Evolutionary conservation across 2,113 vertebrate genomes (phyloP).

Genomic region (Oryzias woworae): DNA sequence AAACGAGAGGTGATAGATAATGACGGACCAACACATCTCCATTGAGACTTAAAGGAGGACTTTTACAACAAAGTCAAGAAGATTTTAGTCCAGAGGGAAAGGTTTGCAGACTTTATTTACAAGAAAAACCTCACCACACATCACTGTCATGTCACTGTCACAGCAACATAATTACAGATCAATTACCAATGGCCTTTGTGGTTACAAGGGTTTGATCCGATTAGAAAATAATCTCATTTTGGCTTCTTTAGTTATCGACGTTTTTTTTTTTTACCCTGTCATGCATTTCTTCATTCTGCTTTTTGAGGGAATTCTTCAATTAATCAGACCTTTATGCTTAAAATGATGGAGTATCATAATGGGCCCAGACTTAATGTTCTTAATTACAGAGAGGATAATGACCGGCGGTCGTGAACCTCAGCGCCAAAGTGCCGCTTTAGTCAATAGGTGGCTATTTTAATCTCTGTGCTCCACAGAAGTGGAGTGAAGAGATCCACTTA

Average conservation of each 20-base stretch:
- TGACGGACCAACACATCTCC: too few species aligned
- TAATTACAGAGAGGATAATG: slow-evolving; percentile 64
- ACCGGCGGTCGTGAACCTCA: slow-evolving; percentile 40
- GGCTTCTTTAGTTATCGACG: slow-evolving; percentile 5
- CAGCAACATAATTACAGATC: slow-evolving; percentile 22
- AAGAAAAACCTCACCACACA: too few species aligned
- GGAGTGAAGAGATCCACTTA: slow-evolving; percentile 38
- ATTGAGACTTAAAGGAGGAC: too few species aligned
- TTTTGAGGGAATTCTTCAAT: slow-evolving; percentile 7
- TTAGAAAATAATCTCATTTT: slow-evolving; percentile 26
- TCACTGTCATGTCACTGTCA: too few species aligned
- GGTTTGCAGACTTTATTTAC: too few species aligned
- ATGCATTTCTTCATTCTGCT: slow-evolving; percentile 4
- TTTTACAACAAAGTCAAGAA: too few species aligned
- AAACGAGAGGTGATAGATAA: too few species aligned
- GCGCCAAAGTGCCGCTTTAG: slow-evolving; percentile 55
- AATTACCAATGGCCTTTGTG: slow-evolving; percentile 15
- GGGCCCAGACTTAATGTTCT: slow-evolving; percentile 47
- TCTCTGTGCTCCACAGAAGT: slow-evolving; percentile 25
- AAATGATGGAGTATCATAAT: slow-evolving; percentile 55
- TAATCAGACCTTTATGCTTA: slow-evolving; percentile 40
- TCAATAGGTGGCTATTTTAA: slow-evolving; percentile 67
- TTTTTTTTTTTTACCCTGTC: slow-evolving; percentile 8
- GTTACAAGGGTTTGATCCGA: slow-evolving; percentile 37
- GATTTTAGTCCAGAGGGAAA: too few species aligned